These are phyloP conservation scores for Alfaro cultratus DNA, from an alignment of 2,797 vertebrate genomes.

Conservation along the genomic window DNA sequence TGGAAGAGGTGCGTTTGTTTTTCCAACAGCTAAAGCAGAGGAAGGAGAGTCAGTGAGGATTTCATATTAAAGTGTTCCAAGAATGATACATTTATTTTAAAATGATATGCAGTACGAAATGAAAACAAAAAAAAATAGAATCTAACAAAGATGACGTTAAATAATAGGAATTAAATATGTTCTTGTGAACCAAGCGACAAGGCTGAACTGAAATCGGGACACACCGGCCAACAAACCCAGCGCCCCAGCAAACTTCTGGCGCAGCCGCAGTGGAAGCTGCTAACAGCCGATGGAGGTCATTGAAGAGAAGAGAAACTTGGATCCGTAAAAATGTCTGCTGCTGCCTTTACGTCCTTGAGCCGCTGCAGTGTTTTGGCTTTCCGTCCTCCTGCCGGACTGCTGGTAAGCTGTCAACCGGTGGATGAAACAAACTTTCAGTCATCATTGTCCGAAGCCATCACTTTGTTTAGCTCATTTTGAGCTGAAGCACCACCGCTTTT, in stretches of 20 bases:
- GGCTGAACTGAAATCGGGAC: neutral
- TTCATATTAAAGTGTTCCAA: rapidly evolving
- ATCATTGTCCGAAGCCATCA: neutral
- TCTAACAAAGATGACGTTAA: rapidly evolving
- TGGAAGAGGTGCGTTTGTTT: slow-evolving; percentile 49
- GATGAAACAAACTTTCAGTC: rapidly evolving
- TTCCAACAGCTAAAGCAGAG: rapidly evolving
- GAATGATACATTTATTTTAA: neutral
- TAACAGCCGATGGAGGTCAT: slow-evolving; percentile 64
- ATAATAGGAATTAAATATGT: neutral
- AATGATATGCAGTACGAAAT: too few relatives aligned
- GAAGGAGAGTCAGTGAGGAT: too few relatives aligned
- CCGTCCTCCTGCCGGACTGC: slow-evolving; percentile 60
- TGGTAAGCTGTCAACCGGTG: slow-evolving; percentile 48
- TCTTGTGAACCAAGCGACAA: neutral
- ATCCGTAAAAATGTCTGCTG: slow-evolving; percentile 71
- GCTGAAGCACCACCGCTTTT: too few relatives aligned
- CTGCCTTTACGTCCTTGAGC: slow-evolving; percentile 77
- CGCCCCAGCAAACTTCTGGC: neutral
- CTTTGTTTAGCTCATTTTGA: too few relatives aligned
- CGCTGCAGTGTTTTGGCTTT: slow-evolving; percentile 60
- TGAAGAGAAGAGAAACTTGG: slow-evolving; percentile 40
- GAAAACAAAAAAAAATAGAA: neutral
- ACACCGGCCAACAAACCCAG: neutral
- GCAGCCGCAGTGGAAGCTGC: slow-evolving; percentile 43